Percentiles rank a stretch among this genome's conserved stretches.
phyloP scores from a whole-genome alignment of 92 coral and sea anemone species.

The Zoanthus sansibaricus region DNA sequence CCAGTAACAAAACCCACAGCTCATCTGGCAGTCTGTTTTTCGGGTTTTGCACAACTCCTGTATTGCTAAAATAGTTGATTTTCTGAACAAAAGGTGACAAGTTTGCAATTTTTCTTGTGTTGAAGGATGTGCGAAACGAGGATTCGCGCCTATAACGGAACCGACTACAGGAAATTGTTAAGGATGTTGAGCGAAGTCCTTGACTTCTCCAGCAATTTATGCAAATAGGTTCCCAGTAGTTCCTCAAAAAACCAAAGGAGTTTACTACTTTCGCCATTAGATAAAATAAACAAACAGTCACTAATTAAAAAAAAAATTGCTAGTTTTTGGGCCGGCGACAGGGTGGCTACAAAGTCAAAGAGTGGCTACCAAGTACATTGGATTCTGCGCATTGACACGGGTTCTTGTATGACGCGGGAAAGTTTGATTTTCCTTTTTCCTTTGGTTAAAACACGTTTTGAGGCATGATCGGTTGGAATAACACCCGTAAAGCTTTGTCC shows the following conservation, averaged over 20 bases:
- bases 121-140: not conserved
- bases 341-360: slow-evolving; percentile 51
- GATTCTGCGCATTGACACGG: slow-evolving; percentile 22
- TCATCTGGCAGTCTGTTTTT: slow-evolving; percentile 37
- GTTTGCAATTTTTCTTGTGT: not conserved
- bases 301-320: not conserved
- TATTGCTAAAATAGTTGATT: slow-evolving; percentile 17
- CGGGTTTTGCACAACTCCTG: slow-evolving; percentile 38
- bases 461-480: slow-evolving; percentile 77
- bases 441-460: not conserved
- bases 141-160: slow-evolving; percentile 15
- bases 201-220: slow-evolving; percentile 34
- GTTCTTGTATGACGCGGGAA: slow-evolving; percentile 71
- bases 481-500: slow-evolving; percentile 73
- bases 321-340: slow-evolving; percentile 12
- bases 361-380: slow-evolving; percentile 5
- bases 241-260: not conserved
- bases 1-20: slow-evolving; percentile 31
- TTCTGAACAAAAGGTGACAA: slow-evolving; percentile 22
- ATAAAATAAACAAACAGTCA: not conserved
- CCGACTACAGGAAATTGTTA: slow-evolving; percentile 26
- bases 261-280: slow-evolving; percentile 19
- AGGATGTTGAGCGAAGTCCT: not conserved
- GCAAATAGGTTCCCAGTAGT: slow-evolving; percentile 21
- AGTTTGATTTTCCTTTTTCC: slow-evolving; percentile 26